Evolutionary conservation across 2,888 invertebrate genomes (phyloP), one percentile per base, ranked within the genome.

Genomic region (Tetropium fuscum): DNA sequence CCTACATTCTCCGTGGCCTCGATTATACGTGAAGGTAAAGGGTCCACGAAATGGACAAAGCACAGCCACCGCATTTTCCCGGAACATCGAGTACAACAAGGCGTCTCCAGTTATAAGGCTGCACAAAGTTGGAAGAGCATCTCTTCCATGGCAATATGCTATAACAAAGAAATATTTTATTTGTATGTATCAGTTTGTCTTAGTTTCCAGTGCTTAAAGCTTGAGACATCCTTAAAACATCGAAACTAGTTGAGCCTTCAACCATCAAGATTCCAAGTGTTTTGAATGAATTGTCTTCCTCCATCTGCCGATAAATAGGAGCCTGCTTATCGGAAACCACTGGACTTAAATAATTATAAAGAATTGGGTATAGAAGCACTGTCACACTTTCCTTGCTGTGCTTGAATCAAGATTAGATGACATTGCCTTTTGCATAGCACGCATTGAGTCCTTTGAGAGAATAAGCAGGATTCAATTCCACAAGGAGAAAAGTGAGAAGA

Each of bases 21-120:
- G 87, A 81, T 94, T 95, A 81, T 97, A 97, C 51, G 95, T 93
- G 82, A 97, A 97, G 60, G 93, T 92, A 84, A 94, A 95, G 10
- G 96, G 94, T 54, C 94, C 96, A 56, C 86, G 85, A 79, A 91
- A 90, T 0, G 97, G 97, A 81, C 97, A 97, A 75, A 92, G 89
- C 36, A 96, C 94, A 2, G 97, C 91, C 13, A 90, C 88, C 8
- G 94, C 94, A 77, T 91, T 92, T 79, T 94, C 92, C 61, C 94
- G 86, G 84, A 95, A 95, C 90, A 95, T 91, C 71, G 94, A 94
- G 83, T 92, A 94, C 8, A 95, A 87, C 38, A 93, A 84, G 1
- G 95, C 94, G 82, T 95, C 95, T 11, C 95, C 95, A 8, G 94
- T 93, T 82, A 95, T 94, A 78, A 91, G 88, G 47, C 92, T 91